Percentiles rank a stretch among this genome's conserved stretches.
Evolutionary conservation across 2,888 invertebrate species (phyloP).

Genomic region (Pachydiplax longipennis): DNA sequence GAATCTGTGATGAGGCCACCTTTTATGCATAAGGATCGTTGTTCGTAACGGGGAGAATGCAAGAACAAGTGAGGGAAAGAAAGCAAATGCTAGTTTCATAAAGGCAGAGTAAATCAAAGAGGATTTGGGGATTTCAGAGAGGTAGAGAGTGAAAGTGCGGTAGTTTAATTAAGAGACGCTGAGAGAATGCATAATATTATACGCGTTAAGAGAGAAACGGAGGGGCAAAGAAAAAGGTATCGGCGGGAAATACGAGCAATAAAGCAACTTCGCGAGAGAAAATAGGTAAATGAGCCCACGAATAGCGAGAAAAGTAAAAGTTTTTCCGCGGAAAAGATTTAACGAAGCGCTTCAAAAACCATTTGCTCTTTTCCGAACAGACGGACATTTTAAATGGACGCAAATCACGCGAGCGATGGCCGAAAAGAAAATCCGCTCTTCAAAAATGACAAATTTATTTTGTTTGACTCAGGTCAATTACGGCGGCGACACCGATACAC

Average conservation of each 20-base stretch:
- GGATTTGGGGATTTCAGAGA: slow-evolving; percentile 5
- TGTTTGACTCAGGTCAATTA: no score
- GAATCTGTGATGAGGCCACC: no score
- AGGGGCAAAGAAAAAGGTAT: background rate
- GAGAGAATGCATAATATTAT: slow-evolving; percentile 18
- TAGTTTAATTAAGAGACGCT: slow-evolving; percentile 31
- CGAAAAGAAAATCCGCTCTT: no score
- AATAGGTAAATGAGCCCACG: background rate
- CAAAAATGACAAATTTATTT: no score
- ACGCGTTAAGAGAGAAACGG: slow-evolving; percentile 9
- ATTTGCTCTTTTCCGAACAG: background rate
- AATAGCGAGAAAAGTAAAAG: background rate
- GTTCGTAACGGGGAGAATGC: background rate
- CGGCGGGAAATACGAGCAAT: background rate
- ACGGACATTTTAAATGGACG: background rate
- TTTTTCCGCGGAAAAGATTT: background rate
- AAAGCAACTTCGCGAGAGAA: background rate
- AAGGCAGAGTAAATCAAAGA: slow-evolving; percentile 26
- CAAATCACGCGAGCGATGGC: no score
- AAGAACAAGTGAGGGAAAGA: background rate
- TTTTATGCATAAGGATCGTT: no score
- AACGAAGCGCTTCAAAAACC: background rate
- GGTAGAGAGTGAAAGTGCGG: slow-evolving; percentile 28
- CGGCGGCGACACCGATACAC: no score
- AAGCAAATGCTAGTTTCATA: background rate